Evolutionary conservation across 2,797 vertebrate genomes (phyloP).

Genomic region (Alauda arvensis): DNA sequence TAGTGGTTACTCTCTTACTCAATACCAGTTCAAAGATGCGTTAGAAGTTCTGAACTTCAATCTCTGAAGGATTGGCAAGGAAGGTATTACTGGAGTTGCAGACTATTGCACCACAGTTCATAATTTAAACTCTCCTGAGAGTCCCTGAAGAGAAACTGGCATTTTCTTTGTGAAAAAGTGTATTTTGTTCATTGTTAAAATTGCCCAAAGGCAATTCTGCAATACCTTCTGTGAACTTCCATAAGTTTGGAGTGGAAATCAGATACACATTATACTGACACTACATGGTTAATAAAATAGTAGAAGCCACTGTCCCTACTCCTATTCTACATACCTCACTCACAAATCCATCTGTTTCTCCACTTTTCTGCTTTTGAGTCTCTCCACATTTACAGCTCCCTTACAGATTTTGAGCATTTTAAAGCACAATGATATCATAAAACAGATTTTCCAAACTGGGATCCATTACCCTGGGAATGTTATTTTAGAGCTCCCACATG

Average conservation of each 20-base stretch:
- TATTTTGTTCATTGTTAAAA: not conserved
- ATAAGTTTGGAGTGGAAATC: not conserved
- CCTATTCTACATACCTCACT: not conserved
- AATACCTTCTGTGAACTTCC: not conserved
- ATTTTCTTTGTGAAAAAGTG: not conserved
- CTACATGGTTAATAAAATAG: not conserved
- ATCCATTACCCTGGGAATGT: not conserved
- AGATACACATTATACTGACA: not conserved
- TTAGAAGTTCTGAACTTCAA: not conserved
- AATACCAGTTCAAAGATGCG: not conserved
- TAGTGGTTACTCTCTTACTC: not conserved
- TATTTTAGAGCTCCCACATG: not conserved
- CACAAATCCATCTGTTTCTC: conserved; percentile 5
- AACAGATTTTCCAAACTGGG: not conserved
- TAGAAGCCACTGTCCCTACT: not conserved
- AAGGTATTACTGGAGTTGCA: not conserved
- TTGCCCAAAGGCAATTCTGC: not conserved
- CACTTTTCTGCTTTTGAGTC: not conserved
- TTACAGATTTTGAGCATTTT: not conserved
- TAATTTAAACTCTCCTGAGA: not conserved
- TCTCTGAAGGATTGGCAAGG: not conserved
- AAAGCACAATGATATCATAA: not conserved
- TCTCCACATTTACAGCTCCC: not conserved
- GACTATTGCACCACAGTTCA: not conserved
- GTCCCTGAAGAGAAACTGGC: not conserved